Percentiles rank a stretch among this genome's conserved stretches.
phyloP scores from a whole-genome alignment of 2,113 vertebrate genomes.

The Halichoerus grypus region DNA sequence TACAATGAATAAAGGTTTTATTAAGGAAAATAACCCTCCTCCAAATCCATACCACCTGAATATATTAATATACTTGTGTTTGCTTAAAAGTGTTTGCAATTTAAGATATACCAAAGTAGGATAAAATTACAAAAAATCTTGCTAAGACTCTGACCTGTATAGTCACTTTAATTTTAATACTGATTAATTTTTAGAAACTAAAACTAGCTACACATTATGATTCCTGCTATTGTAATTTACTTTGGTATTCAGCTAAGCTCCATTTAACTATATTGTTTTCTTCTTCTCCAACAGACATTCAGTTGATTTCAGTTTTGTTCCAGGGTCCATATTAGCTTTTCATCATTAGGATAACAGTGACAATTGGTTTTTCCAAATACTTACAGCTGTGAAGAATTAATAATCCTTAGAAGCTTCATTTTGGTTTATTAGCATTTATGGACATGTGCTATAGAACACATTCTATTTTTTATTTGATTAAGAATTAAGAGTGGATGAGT shows the following conservation, averaged over 20 bases:
- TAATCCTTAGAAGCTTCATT: neutral
- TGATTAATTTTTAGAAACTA: neutral
- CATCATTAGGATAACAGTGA: slow-evolving; percentile 22
- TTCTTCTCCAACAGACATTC: neutral
- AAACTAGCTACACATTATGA: neutral
- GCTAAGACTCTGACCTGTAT: neutral
- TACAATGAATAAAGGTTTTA: neutral
- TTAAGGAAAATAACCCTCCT: neutral
- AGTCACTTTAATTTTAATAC: slow-evolving; percentile 27
- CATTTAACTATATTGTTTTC: neutral
- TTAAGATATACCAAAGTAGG: neutral
- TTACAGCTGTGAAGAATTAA: neutral
- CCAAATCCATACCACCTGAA: neutral
- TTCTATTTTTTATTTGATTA: slow-evolving; percentile 17
- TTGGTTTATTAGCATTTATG: slow-evolving; percentile 9
- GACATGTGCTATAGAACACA: neutral
- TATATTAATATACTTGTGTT: neutral
- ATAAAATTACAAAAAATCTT: neutral
- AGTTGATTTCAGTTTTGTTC: slow-evolving; percentile 11
- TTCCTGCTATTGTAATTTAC: neutral
- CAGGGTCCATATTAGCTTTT: neutral
- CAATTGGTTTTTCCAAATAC: slow-evolving; percentile 12
- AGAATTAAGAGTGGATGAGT: neutral
- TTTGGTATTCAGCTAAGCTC: neutral
- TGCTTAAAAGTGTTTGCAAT: neutral